Evolutionary conservation across 2,888 invertebrate genomes (phyloP).

Genomic region (Horisme vitalbata): DNA sequence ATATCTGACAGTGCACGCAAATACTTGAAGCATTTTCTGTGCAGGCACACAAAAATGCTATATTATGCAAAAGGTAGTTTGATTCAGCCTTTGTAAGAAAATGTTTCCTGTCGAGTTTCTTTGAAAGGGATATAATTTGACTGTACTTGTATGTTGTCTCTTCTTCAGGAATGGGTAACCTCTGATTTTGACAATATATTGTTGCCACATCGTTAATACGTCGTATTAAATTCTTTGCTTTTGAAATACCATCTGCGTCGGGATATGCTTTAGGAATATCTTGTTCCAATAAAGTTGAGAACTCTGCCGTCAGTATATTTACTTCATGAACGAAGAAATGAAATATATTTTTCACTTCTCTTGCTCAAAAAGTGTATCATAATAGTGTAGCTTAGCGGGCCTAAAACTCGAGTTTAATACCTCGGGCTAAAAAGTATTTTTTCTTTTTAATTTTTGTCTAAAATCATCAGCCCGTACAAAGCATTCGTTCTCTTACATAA

Average conservation of each 20-base stretch:
- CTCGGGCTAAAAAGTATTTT: no score
- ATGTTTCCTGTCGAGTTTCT: constrained; percentile 2
- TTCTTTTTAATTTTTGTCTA: no score
- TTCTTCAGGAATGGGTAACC: not conserved
- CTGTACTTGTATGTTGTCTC: not conserved
- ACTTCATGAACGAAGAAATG: constrained; percentile 3
- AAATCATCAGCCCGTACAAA: no score
- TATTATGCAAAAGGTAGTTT: no score
- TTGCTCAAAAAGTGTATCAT: no score
- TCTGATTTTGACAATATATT: not conserved
- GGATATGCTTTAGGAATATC: not conserved
- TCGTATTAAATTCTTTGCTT: not conserved
- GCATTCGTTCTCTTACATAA: no score
- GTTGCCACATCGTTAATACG: not conserved
- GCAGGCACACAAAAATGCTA: no score
- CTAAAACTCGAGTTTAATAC: no score
- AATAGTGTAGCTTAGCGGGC: no score
- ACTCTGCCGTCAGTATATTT: not conserved
- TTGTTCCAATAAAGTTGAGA: not conserved
- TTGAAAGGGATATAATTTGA: not conserved
- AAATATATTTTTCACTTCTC: not conserved
- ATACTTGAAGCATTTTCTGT: no score
- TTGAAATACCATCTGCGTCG: not conserved
- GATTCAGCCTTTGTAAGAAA: no score
- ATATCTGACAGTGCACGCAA: no score